Base-by-base conservation (phyloP, 2,797 vertebrate species). In the Trachurus trachurus region DNA sequence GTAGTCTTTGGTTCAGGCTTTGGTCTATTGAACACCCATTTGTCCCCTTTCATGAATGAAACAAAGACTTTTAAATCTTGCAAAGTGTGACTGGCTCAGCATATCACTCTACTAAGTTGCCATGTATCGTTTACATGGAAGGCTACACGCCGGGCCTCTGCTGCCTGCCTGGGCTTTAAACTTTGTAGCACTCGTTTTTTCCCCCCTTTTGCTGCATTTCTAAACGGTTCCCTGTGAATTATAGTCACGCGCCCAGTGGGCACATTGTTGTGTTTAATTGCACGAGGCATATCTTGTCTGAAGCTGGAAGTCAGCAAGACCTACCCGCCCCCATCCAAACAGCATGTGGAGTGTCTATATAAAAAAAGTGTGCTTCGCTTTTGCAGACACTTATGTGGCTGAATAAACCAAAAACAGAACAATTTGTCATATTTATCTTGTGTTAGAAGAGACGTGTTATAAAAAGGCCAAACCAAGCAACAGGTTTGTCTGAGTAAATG, bases 401-500 rank as follows among this genome's bases (percentile, higher is more conserved):
- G 11, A 57, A 57, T 12, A 61, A 15, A n/a, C 1, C 17, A 2
- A 72, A 53, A 70, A 22, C 54, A 22, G n/a, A 63, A 45, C 37
- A 42, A 22, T 47, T 47, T 47, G 16, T 19, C 45, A 17, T 19
- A 21, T 42, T 13, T 40, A 22, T 50, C 63, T 7, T 22, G 6
- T 19, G 15, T 10, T 1, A 2, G n/a, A 52, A 5, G 3, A 0
- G 47, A 50, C 31, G 31, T 34, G 17, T 47, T 7, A 34, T 29
- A 22, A 45, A 19, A 54, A 15, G 56, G 19, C 19, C 26, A 53
- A 81, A 34, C 15, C 11, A 53, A 84, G 91, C 92, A 92, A 94
- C 94, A 94, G 88, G 92, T 93, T 87, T 71, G 29, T 9, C 12
- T n/a, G 50, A 58, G 56, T 26, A 31, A 12, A 22, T 2, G 13